These are phyloP conservation scores for Megaleporinus macrocephalus DNA, from an alignment of 2,113 vertebrate genomes.

Conservation along the genomic window DNA sequence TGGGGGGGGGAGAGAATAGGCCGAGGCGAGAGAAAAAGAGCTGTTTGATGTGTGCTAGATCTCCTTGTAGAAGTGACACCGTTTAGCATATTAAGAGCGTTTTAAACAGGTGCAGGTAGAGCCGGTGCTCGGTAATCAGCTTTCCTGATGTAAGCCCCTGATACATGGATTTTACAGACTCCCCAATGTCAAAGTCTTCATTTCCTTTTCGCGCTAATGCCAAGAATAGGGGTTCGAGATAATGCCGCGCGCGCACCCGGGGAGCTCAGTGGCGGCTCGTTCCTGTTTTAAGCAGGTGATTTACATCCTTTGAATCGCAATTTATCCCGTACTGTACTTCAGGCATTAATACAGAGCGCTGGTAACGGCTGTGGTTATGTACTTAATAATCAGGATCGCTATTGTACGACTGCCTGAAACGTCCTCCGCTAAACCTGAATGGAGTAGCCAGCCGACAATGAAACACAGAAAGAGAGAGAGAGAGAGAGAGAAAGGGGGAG, in stretches of 20 bases:
- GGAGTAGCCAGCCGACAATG: not conserved
- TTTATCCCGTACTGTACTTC: not conserved
- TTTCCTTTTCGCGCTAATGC: conserved; percentile 30
- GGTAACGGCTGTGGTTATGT: conserved; percentile 5
- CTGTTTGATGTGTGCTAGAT: conserved; percentile 46
- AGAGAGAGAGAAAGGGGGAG: no score
- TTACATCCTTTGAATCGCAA: conserved; percentile 1
- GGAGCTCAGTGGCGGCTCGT: conserved; percentile 1
- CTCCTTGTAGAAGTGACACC: conserved; percentile 67
- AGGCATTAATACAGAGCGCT: not conserved
- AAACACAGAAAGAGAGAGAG: not conserved
- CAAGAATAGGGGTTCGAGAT: not conserved
- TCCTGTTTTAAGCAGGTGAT: conserved; percentile 32
- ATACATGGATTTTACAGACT: conserved; percentile 47
- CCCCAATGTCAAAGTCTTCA: conserved; percentile 44
- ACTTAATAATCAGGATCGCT: conserved; percentile 1
- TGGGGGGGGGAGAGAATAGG: conserved; percentile 13
- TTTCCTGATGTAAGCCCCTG: conserved; percentile 61
- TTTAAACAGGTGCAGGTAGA: conserved; percentile 66
- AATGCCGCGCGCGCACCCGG: not conserved
- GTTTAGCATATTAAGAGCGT: conserved; percentile 65
- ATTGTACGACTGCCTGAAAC: conserved; percentile 4
- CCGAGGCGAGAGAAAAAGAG: conserved; percentile 39
- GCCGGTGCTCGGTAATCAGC: conserved; percentile 70
- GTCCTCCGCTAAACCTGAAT: not conserved